Evolutionary conservation across 2,113 vertebrate genomes (phyloP).

Genomic region (Psophia crepitans): DNA sequence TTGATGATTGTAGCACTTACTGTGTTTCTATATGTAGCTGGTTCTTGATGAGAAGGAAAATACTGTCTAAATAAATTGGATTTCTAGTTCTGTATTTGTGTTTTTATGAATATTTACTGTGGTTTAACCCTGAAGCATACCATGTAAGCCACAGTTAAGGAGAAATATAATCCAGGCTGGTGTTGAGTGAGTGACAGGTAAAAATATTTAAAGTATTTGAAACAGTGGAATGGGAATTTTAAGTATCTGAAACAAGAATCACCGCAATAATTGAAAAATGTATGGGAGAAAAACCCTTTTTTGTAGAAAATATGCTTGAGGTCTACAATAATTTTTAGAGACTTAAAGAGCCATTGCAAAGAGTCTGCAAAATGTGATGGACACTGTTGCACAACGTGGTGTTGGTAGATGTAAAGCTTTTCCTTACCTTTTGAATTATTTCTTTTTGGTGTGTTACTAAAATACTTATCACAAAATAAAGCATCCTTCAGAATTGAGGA

Average conservation of each 20-base stretch:
- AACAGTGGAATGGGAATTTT: neutral
- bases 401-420: neutral
- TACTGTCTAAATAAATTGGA: neutral
- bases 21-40: neutral
- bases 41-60: neutral
- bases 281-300: neutral
- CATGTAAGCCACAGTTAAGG: neutral
- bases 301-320: neutral
- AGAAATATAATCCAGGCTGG: neutral
- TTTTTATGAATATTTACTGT: neutral
- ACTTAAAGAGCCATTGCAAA: neutral
- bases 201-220: neutral
- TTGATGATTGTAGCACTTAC: neutral
- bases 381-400: neutral
- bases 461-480: neutral
- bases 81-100: too few relatives aligned
- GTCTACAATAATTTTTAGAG: neutral
- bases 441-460: neutral
- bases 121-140: neutral
- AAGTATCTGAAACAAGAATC: neutral
- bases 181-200: neutral
- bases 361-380: neutral
- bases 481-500: neutral
- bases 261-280: neutral
- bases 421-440: neutral